Evolutionary conservation across 2,113 vertebrate species (phyloP).

Genomic region (Tychaedon coryphoeus): DNA sequence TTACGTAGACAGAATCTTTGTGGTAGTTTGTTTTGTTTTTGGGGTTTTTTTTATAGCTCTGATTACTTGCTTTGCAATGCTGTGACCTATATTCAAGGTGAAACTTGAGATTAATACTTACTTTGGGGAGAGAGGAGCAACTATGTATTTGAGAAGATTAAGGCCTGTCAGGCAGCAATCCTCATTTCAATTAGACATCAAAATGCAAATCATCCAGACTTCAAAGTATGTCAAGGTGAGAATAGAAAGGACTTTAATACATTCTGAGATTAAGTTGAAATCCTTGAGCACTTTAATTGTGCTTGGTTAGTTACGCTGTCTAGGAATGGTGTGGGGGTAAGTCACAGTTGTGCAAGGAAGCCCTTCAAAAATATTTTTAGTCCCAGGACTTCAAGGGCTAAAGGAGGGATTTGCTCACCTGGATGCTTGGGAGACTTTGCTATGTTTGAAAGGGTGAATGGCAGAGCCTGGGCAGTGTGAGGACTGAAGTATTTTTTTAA

Average conservation of each 20-base stretch:
- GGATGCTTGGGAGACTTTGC: neutral
- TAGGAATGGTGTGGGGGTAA: neutral
- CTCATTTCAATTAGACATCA: conserved; percentile 24
- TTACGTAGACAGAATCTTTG: neutral
- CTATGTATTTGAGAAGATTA: conserved; percentile 9
- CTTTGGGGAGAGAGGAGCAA: neutral
- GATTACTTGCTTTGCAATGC: neutral
- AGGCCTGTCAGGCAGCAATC: neutral
- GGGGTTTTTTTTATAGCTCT: neutral
- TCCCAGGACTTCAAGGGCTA: neutral
- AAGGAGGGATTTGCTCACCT: neutral
- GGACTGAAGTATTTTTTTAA: neutral
- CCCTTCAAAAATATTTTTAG: neutral
- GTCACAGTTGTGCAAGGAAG: neutral
- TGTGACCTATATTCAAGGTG: conserved; percentile 58
- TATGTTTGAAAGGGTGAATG: neutral
- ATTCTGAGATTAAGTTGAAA: neutral
- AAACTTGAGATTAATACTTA: conserved; percentile 38
- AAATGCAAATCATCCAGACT: conserved; percentile 14
- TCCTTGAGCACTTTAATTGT: neutral
- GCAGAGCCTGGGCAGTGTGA: neutral
- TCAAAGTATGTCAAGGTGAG: conserved; percentile 19
- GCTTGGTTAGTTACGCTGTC: neutral
- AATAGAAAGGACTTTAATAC: neutral
- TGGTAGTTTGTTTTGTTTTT: neutral